Base-by-base conservation (phyloP, 2,113 vertebrate genomes). In the Dryoscopus gambensis region DNA sequence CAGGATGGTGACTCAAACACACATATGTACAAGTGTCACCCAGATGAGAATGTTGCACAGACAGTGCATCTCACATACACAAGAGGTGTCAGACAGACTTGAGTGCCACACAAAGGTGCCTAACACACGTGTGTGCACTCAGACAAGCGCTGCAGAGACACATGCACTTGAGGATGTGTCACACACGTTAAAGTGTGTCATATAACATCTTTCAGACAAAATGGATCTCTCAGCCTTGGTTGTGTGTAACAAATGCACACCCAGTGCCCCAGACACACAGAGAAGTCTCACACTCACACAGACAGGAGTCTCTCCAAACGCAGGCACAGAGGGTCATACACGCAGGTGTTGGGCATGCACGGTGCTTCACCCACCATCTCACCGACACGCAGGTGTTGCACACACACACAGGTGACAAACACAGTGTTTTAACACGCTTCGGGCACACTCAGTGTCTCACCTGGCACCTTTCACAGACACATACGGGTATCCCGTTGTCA, bases 281-380 rank as follows among this genome's bases (percentile, higher is more conserved):
- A 62, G 30, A 1, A 10, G 42, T 9, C 37, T 52, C 52, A 75
- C 22, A 13, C 31, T 44, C 55, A 40, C 11, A 2, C n/a, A 11
- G 15, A 37, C 23, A 18, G 0, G 0, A 5, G 22, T 7, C 7
- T 40, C 33, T n/a, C 25, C 39, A 52, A 31, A 49, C 0, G 14
- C 53, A 25, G 23, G 14, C 33, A 22, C 42, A 8, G 15, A 28
- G 42, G 17, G 7, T 31, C 37, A 21, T 0, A 31, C 27, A 2
- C 1, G 6, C 0, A 3, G 22, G 28, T 18, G 28, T 49, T 10
- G 31, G 79, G 14, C 11, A 10, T 0, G 3, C 20, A n/a, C 0
- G 1, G 47, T 7, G 37, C 22, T 22, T 37, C 56, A 35, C 23
- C 24, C 21, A 7, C 4, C 4, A 1, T 6, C 65, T 19, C 77